phyloP scores from a whole-genome alignment of 2,113 vertebrate species.

The Gymnogyps californianus region DNA sequence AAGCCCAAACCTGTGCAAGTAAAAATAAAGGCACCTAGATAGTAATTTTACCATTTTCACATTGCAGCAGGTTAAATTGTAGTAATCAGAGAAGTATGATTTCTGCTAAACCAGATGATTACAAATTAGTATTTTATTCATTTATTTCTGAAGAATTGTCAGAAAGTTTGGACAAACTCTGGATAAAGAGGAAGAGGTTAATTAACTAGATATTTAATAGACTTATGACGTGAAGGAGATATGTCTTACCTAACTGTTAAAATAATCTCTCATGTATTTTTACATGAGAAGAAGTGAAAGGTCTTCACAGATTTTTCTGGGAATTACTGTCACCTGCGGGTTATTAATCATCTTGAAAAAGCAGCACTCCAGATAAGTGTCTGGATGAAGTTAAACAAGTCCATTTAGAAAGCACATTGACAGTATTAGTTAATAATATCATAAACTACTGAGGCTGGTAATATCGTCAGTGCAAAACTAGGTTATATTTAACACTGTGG shows the following conservation, averaged over 20 bases:
- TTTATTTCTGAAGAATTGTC: not conserved
- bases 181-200: not conserved
- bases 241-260: not conserved
- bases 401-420: not conserved
- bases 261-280: not conserved
- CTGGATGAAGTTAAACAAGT: not conserved
- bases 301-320: not conserved
- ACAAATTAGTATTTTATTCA: not conserved
- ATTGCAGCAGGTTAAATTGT: not conserved
- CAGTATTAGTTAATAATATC: not conserved
- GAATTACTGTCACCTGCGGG: not conserved
- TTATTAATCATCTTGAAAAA: not conserved
- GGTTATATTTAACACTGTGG: not conserved
- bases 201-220: not conserved
- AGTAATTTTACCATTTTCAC: not conserved
- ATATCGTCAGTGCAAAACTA: not conserved
- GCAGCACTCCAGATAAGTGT: not conserved
- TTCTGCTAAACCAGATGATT: not conserved
- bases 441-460: not conserved
- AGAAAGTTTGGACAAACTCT: not conserved
- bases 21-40: not conserved
- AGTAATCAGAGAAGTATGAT: not conserved
- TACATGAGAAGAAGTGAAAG: not conserved
- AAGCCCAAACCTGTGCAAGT: fast-evolving
- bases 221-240: not conserved